Percentiles rank a stretch among this genome's conserved stretches.
Conservation (phyloP, 1,140 invertebrate species). For the Oryctes rhinoceros region DNA sequence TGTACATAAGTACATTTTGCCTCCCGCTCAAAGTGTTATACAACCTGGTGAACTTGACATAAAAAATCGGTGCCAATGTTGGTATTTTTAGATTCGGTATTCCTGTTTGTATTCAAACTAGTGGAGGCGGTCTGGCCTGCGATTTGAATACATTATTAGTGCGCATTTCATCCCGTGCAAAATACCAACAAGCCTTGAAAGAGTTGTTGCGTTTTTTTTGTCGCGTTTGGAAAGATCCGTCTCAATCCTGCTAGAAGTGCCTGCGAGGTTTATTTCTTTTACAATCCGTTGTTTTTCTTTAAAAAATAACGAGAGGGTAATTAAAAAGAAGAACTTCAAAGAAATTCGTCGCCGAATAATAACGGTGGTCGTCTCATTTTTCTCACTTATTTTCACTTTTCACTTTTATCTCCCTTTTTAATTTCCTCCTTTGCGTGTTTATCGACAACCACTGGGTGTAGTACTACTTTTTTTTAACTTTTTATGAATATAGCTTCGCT, state of each 20-base stretch:
- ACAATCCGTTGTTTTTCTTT: too few relatives aligned
- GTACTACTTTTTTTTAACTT: too few relatives aligned
- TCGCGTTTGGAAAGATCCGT: not conserved
- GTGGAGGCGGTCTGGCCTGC: not conserved
- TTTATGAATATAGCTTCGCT: too few relatives aligned
- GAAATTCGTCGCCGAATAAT: too few relatives aligned
- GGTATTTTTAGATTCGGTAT: not conserved
- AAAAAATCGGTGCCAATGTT: not conserved
- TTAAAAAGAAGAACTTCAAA: not conserved
- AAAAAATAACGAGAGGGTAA: not conserved
- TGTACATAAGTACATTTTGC: not conserved
- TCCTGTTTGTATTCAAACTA: not conserved
- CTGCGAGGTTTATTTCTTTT: not conserved
- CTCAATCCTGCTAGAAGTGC: not conserved
- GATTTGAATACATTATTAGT: constrained; percentile 1
- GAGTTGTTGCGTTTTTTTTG: not conserved
- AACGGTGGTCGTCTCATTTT: too few relatives aligned
- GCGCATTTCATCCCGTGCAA: not conserved
- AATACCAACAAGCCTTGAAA: not conserved
- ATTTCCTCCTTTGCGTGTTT: too few relatives aligned
- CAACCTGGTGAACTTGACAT: not conserved
- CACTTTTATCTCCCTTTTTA: too few relatives aligned
- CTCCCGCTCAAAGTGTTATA: not conserved
- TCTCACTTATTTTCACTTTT: too few relatives aligned
- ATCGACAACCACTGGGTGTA: too few relatives aligned